Evolutionary conservation across 2,888 invertebrate species (phyloP).

Genomic region (Alcis repandata): DNA sequence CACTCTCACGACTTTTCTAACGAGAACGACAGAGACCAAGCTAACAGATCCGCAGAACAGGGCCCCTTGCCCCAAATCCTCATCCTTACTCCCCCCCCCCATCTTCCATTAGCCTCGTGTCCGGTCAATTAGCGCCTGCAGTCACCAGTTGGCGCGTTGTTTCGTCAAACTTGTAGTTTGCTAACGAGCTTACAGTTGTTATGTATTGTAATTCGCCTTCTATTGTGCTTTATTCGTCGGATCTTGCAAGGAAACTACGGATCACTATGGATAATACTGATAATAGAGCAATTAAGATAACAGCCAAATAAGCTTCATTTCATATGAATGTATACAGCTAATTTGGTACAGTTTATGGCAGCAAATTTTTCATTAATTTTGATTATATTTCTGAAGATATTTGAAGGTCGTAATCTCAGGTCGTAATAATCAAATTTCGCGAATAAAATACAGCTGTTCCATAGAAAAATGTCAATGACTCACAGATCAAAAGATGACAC

Average conservation of each 20-base stretch:
- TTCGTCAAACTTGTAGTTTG: constrained; percentile 47
- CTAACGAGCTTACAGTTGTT: constrained; percentile 45
- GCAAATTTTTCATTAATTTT: too few species aligned
- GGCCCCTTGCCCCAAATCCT: not conserved
- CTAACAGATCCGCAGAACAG: not conserved
- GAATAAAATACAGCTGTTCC: too few species aligned
- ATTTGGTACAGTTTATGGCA: too few species aligned
- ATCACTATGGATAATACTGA: too few species aligned
- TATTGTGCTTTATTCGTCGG: constrained; percentile 13
- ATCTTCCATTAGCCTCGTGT: constrained; percentile 44
- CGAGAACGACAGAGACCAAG: not conserved
- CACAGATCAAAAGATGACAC: too few species aligned
- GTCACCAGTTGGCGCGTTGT: constrained; percentile 44
- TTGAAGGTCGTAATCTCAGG: too few species aligned
- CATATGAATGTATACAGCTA: too few species aligned
- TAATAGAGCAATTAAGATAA: too few species aligned
- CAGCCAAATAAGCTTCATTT: too few species aligned
- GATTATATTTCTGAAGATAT: too few species aligned
- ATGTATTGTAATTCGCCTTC: constrained; percentile 32
- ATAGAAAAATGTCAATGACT: too few species aligned
- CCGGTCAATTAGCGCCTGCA: constrained; percentile 48
- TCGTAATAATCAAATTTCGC: too few species aligned
- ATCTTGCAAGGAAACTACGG: not conserved
- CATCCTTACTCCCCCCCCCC: constrained; percentile 28
- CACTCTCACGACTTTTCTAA: not conserved